phyloP scores from a whole-genome alignment of 2,797 vertebrate genomes.

The Pangasius macronema region DNA sequence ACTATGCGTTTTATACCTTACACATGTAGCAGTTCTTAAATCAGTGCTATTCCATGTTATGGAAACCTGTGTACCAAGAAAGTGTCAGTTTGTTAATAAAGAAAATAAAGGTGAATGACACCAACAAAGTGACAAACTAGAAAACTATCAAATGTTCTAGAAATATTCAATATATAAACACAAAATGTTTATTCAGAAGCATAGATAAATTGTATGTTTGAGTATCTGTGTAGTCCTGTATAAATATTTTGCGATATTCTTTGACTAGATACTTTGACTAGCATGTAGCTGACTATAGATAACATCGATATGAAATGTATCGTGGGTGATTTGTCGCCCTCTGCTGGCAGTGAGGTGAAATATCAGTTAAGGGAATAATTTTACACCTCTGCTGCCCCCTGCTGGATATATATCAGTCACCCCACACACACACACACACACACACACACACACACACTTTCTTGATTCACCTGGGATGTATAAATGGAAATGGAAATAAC shows the following conservation, averaged over 20 bases:
- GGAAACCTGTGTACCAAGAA: background rate
- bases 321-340: background rate
- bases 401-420: background rate
- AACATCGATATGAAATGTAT: background rate
- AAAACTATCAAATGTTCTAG: background rate
- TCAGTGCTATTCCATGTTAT: background rate
- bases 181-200: background rate
- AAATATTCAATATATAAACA: background rate
- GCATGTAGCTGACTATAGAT: background rate
- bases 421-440: background rate
- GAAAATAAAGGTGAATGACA: background rate
- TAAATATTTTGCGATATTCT: background rate
- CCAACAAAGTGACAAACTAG: background rate
- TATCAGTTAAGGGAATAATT: background rate
- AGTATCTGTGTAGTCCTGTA: background rate
- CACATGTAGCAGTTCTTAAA: background rate
- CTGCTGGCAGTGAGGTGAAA: background rate
- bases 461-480: background rate
- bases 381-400: constrained; percentile 1
- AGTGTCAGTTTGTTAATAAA: background rate
- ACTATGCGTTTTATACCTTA: background rate
- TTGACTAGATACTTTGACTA: background rate
- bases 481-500: background rate
- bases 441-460: background rate
- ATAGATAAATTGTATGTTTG: background rate